These are phyloP conservation scores for Heteronetta atricapilla DNA, from an alignment of 2,113 vertebrate species.

Conservation along the genomic window DNA sequence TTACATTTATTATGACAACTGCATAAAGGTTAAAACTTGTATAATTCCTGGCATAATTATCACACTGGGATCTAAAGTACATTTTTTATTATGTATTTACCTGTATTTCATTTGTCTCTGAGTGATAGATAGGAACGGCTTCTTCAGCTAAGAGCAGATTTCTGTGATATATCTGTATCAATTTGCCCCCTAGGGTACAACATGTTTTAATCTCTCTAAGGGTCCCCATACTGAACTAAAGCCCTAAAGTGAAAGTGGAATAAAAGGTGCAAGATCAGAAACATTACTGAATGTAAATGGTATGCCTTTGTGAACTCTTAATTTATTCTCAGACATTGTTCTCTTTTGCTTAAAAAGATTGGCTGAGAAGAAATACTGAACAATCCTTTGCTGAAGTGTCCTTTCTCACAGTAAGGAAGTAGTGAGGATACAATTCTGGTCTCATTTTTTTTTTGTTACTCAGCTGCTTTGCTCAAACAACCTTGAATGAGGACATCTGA, in stretches of 20 bases:
- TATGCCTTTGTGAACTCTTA: not conserved
- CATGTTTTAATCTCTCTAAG: not conserved
- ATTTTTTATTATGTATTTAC: not conserved
- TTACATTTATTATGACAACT: not conserved
- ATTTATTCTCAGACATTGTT: not conserved
- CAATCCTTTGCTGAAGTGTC: not conserved
- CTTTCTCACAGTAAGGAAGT: not conserved
- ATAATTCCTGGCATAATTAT: conserved; percentile 4
- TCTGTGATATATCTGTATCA: not conserved
- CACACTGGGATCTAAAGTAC: not conserved
- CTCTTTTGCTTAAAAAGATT: not conserved
- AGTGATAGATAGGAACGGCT: not conserved
- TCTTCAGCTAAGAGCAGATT: not conserved
- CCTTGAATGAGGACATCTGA: not conserved
- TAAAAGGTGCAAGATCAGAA: not conserved
- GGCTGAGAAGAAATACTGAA: not conserved
- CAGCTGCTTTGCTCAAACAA: not conserved
- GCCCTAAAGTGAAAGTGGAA: not conserved
- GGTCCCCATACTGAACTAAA: not conserved
- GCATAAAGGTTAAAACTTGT: not conserved
- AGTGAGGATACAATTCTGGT: not conserved
- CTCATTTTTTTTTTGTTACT: not conserved
- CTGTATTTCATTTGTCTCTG: not conserved
- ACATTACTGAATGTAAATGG: not conserved
- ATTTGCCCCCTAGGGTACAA: not conserved